A percentile compares a stretch with the other conserved stretches of the same genome.
Evolutionary conservation across 2,888 invertebrate genomes (phyloP).

Genomic region (Osedax frankpressi): DNA sequence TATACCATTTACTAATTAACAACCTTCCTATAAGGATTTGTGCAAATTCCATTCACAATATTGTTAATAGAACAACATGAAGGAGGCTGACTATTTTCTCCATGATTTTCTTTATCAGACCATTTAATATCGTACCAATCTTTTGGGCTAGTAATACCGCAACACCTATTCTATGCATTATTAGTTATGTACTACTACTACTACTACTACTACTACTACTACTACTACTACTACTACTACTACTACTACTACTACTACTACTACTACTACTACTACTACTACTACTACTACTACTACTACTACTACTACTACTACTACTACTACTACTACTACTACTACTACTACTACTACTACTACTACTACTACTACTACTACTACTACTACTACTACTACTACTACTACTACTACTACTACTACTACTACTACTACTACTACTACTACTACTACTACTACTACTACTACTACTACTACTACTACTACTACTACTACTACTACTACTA

Average conservation of each 20-base stretch:
- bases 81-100: too few relatives aligned
- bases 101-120: too few relatives aligned
- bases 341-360: constrained; percentile 19
- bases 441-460: constrained; percentile 22
- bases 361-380: constrained; percentile 20
- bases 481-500: constrained; percentile 19
- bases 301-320: constrained; percentile 20
- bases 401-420: constrained; percentile 22
- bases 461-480: constrained; percentile 21
- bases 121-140: too few relatives aligned
- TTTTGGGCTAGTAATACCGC: background rate
- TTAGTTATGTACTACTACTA: constrained; percentile 17
- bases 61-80: too few relatives aligned
- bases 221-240: constrained; percentile 20
- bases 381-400: constrained; percentile 21
- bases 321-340: constrained; percentile 20
- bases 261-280: constrained; percentile 19
- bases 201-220: constrained; percentile 21
- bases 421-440: constrained; percentile 21
- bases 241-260: constrained; percentile 20
- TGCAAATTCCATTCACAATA: too few relatives aligned
- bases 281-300: constrained; percentile 19
- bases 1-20: too few relatives aligned
- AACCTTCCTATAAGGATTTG: too few relatives aligned
- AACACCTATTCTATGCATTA: background rate